Conservation (phyloP, 2,888 invertebrate species). For the Polymixis lichenea region DNA sequence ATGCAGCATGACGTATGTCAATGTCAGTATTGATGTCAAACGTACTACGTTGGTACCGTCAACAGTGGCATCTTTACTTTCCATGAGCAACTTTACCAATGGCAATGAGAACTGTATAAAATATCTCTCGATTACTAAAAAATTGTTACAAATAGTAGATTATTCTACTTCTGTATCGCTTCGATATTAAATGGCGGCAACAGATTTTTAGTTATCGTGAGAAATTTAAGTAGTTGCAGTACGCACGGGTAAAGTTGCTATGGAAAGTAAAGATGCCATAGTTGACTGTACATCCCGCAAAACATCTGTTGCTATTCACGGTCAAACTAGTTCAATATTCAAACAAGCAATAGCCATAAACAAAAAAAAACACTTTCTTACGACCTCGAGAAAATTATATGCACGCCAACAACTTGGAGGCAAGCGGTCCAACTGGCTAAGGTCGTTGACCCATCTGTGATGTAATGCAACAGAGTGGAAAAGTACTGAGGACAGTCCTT, state of each 20-base stretch:
- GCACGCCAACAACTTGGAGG: constrained; percentile 27
- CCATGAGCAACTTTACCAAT: too few relatives aligned
- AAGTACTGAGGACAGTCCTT: constrained; percentile 61
- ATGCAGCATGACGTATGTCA: neutral
- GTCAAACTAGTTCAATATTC: constrained; percentile 10
- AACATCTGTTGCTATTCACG: constrained; percentile 16
- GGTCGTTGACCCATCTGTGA: constrained; percentile 59
- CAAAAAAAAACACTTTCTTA: constrained; percentile 47
- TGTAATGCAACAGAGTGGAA: constrained; percentile 61
- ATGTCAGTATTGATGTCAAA: too few relatives aligned
- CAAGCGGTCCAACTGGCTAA: constrained; percentile 38
- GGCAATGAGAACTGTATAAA: too few relatives aligned
- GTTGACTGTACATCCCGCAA: neutral
- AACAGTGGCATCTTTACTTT: neutral
- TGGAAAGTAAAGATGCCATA: too few relatives aligned
- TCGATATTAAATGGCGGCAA: too few relatives aligned
- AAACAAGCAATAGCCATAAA: neutral
- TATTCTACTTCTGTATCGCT: too few relatives aligned
- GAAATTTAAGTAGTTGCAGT: too few relatives aligned
- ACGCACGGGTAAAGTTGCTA: too few relatives aligned
- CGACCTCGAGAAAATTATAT: constrained; percentile 47
- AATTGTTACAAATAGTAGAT: too few relatives aligned
- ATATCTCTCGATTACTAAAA: too few relatives aligned
- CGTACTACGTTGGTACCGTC: too few relatives aligned
- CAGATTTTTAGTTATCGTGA: too few relatives aligned